A percentile compares a stretch with the other conserved stretches of the same genome.
Evolutionary conservation across 1,140 invertebrate genomes (phyloP).

Genomic region (Psilanteris sp.): DNA sequence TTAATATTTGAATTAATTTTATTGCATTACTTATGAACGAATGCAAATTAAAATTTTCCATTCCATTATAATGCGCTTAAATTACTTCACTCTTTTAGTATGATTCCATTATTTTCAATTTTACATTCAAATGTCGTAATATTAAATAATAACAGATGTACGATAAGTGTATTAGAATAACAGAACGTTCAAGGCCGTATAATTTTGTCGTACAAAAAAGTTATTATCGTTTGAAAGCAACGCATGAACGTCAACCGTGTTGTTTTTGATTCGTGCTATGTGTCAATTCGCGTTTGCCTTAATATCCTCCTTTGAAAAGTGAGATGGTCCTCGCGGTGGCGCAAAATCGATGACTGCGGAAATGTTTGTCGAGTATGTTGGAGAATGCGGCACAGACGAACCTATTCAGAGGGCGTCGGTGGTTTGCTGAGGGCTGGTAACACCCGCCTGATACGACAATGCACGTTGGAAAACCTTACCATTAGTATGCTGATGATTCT

Average conservation of each 20-base stretch:
- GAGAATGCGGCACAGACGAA: slow-evolving; percentile 48
- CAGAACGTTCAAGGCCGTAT: too few relatives aligned
- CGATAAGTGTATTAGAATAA: too few relatives aligned
- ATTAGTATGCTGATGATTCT: slow-evolving; percentile 57
- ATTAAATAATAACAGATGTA: too few relatives aligned
- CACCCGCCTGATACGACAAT: slow-evolving; percentile 41
- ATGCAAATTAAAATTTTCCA: too few relatives aligned
- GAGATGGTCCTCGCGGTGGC: slow-evolving; percentile 25
- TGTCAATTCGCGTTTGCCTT: slow-evolving; percentile 45
- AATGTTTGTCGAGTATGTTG: slow-evolving; percentile 50
- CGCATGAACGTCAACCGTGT: slow-evolving; percentile 19
- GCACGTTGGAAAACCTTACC: slow-evolving; percentile 43
- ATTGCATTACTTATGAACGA: too few relatives aligned
- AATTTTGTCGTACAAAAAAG: too few relatives aligned
- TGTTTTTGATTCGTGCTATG: slow-evolving; percentile 22
- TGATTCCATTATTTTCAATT: too few relatives aligned
- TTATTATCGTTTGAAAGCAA: too few relatives aligned
- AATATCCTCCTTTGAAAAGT: slow-evolving; percentile 47
- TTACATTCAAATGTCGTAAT: too few relatives aligned
- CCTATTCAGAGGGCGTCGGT: slow-evolving; percentile 48
- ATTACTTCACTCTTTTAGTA: too few relatives aligned
- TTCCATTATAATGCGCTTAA: too few relatives aligned
- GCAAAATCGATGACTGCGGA: slow-evolving; percentile 49
- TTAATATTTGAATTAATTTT: too few relatives aligned
- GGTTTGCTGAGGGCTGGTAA: slow-evolving; percentile 41